Base-by-base conservation (phyloP, 2,888 invertebrate species). In the Charanyca ferruginea region DNA sequence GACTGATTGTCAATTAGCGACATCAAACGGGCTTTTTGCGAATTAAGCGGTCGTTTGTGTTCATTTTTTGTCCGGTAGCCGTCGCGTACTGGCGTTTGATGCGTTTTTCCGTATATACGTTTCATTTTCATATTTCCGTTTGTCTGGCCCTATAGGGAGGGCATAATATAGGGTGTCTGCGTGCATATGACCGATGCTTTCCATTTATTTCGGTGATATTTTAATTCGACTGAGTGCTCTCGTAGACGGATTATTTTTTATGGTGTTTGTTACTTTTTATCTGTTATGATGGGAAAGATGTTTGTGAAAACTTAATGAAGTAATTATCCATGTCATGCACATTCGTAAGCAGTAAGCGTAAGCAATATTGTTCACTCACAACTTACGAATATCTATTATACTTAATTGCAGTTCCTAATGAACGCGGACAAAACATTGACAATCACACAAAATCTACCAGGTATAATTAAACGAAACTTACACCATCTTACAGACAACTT, bases 1-100 rank as follows among this genome's bases (percentile, higher is more conserved):
- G 89, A 85, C 91, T 95, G 95, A 95, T 95, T 95, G 95, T 95
- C 95, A 95, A 96, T 95, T 95, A 96, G 95, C 90, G 91, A 95
- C 95, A 95, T 95, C 95, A 95, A 95, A 95, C 95, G 95, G 93
- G 93, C 95, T 95, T 94, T 95, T 95, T 95, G 94, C 95, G 94
- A 95, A 95, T 95, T 95, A 95, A 94, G 92, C 94, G 93, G 86
- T 86, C 91, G 94, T 91, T 93, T 93, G 90, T 93, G 91, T 94
- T 94, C 93, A 93, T 91, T 94, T 94, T 94, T 94, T 94, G 93
- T 92, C 91, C 93, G 79, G 85, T 88, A 78, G 85, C 81, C 87
- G 89, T 73, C 90, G 90, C 87, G 91, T 80, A 90, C 90, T 84
- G 85, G 88, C 90, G 91, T 90, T 88, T 90, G 90, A 93, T 93